Base-by-base conservation (phyloP, 2,797 vertebrate genomes). In the Parauchenoglanis ngamensis region DNA sequence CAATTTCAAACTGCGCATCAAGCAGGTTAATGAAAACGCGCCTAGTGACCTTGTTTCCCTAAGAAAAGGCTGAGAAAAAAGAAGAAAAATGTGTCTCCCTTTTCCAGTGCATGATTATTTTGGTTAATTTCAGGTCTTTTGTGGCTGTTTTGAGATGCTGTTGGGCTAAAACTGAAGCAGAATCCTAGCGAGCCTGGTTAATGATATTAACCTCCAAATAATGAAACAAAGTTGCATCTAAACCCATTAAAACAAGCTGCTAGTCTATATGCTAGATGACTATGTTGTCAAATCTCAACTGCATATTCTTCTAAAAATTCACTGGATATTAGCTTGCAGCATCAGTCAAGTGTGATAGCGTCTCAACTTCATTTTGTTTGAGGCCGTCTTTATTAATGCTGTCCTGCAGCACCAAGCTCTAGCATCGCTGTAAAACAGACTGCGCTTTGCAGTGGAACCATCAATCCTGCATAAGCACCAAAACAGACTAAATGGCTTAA, bases 401-500 rank as follows among this genome's bases (percentile, higher is more conserved):
- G 8, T 67, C 61, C 44, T 67, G 61, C n/a, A 52, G 28, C 31
- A 79, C 35, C 44, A 19, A 65, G n/a, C 67, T 19, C 80, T 0
- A 83, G 61, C n/a, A 0, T 15, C 4, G 59, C 59, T 65, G 59
- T 61, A 65, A 79, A 79, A 79, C 31, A 25, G 77, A 31, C 49
- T 21, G 15, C 57, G 63, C 31, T 70, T 40, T 84, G 56, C 44
- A 46, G 21, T 40, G 57, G 79, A 81, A 85, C 80, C 85, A 90
- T 89, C 61, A 84, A 84, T 89, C 83, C 84, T 82, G 68, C 21
- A 65, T 6, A 70, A 84, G 54, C 49, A 61, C 49, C 5, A 21
- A 57, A 84, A 87, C 73, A 88, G 52, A 75, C 49, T 78, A 86
- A 90, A 87, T 87, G 61, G 85, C 79, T 87, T 67, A 89, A 85